Base-by-base conservation (phyloP, 2,113 vertebrate species). In the Syrmaticus mikado region DNA sequence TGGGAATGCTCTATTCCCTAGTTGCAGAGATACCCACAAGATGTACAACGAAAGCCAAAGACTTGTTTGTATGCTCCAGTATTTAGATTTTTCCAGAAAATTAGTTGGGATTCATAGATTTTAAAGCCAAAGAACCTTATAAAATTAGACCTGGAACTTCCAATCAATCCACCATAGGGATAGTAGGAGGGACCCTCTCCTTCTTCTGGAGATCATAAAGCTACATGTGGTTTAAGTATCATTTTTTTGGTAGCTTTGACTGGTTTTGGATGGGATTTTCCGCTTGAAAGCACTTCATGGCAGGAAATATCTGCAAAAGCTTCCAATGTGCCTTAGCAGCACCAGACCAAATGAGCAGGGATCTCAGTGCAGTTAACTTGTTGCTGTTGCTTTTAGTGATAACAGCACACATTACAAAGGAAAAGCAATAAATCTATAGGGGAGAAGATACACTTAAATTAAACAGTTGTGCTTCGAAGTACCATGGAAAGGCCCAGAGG, bases 401-500 rank as follows among this genome's bases (percentile, higher is more conserved):
- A 73, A 43, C 36, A 72, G 13, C 0, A 0, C 57, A 41, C 13
- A 45, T 64, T 71, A 77, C 53, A 80, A 53, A 87, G 57, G 57
- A 84, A 92, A 84, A 92, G 22, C 40, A 82, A 79, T 75, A 91
- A 71, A 72, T 82, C 38, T 72, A 21, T 22, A 43, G 22, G 5
- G 28, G 3, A 64, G 1, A 48, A 60, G 21, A 3, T 62, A 52
- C 11, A 40, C 32, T 57, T 48, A 77, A 80, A 95, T 92, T 52
- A 89, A 93, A 82, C 28, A 38, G 28, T 61, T 46, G 12, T 57
- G 24, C 43, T 89, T 95, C 91, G 87, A 91, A 94, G 53, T 85
- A 82, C 13, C 13, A n/a, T 48, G 36, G 57, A 76, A 79, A 61
- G 57, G 15, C 43, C 62, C 43, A 61, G 78, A 87, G 74, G 71